A percentile compares a stretch with the other conserved stretches of the same genome.
Evolutionary conservation across 1,140 invertebrate genomes (phyloP).

Genomic region (Schlechtendalia chinensis): DNA sequence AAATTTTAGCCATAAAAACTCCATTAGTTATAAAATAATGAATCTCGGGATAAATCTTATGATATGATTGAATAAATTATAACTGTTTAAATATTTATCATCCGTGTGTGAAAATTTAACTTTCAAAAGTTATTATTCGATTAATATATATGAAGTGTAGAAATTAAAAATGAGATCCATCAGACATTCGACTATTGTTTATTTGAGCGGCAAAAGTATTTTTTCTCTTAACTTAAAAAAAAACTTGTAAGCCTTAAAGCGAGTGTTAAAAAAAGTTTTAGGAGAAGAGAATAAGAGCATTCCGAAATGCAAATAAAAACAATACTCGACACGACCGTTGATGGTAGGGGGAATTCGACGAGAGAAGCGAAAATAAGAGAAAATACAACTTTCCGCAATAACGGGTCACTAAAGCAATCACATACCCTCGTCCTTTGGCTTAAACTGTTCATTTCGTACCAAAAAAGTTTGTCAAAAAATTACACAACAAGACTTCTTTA

Average conservation of each 20-base stretch:
- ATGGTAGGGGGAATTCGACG: conserved; percentile 4
- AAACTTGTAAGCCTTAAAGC: not conserved
- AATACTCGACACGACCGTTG: not conserved
- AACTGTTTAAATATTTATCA: too few relatives aligned
- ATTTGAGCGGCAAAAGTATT: not conserved
- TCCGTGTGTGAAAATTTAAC: not conserved
- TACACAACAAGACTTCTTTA: not conserved
- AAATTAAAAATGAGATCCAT: not conserved
- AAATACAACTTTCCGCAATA: conserved; percentile 35
- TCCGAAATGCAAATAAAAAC: conserved; percentile 37
- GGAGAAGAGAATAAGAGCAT: not conserved
- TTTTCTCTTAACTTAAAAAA: not conserved
- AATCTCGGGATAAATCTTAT: too few relatives aligned
- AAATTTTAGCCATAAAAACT: too few relatives aligned
- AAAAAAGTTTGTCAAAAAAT: conserved; percentile 30
- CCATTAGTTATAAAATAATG: too few relatives aligned
- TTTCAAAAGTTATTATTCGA: not conserved
- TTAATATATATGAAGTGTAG: not conserved
- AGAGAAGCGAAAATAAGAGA: conserved; percentile 17
- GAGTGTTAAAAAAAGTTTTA: not conserved
- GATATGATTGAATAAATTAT: too few relatives aligned
- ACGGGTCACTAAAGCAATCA: conserved; percentile 4
- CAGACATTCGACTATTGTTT: not conserved
- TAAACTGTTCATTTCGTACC: conserved; percentile 7
- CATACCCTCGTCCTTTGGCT: not conserved